Evolutionary conservation across 1,140 invertebrate genomes (phyloP).

Genomic region (Anadara kagoshimensis): DNA sequence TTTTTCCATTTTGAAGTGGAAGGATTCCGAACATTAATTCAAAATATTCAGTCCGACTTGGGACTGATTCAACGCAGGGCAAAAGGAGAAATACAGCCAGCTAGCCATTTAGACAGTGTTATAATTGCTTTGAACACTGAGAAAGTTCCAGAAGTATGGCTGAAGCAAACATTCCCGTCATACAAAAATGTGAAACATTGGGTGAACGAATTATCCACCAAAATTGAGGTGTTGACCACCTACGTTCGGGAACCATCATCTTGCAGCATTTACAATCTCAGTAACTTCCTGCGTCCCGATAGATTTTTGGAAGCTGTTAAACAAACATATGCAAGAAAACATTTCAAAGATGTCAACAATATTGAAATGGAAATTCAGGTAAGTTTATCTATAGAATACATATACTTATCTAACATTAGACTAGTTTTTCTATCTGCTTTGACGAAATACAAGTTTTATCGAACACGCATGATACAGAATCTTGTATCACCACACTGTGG

Average conservation of each 20-base stretch:
- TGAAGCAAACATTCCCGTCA: constrained; percentile 52
- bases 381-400: background rate
- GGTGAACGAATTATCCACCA: constrained; percentile 49
- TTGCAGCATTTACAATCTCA: constrained; percentile 50
- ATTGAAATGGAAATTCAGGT: constrained; percentile 64
- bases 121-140: constrained; percentile 54
- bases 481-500: too few species aligned
- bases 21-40: constrained; percentile 51
- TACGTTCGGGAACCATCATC: constrained; percentile 44
- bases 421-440: too few species aligned
- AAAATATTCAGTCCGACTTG: constrained; percentile 55
- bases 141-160: constrained; percentile 59
- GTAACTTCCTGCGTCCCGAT: constrained; percentile 66
- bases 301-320: constrained; percentile 64
- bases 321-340: constrained; percentile 62
- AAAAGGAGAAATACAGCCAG: constrained; percentile 53
- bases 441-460: too few species aligned
- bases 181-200: constrained; percentile 51
- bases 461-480: too few species aligned
- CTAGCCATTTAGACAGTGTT: constrained; percentile 40
- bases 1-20: constrained; percentile 64
- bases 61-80: constrained; percentile 45
- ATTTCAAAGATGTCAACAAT: constrained; percentile 64
- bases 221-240: constrained; percentile 41
- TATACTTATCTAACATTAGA: too few species aligned